Percentiles rank a stretch among this genome's conserved stretches.
Evolutionary conservation across 2,113 vertebrate genomes (phyloP).

Genomic region (Chascanopsetta lugubris): DNA sequence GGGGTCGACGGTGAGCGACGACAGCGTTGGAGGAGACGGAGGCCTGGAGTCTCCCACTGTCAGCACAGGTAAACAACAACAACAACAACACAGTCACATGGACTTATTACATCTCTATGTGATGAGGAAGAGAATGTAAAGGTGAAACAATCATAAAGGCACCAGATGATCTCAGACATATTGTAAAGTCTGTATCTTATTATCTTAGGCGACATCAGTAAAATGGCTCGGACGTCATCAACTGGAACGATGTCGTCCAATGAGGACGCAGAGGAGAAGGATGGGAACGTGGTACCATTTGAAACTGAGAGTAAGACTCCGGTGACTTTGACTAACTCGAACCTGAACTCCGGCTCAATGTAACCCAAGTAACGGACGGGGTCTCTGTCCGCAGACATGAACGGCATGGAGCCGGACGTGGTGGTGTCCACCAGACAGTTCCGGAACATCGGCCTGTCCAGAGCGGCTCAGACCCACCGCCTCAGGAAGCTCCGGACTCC

Average conservation of each 20-base stretch:
- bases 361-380: not conserved
- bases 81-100: not conserved
- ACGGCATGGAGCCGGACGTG: slow-evolving; percentile 84
- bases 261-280: slow-evolving; percentile 87
- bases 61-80: slow-evolving; percentile 75
- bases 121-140: not conserved
- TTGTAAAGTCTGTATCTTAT: not conserved
- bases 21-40: slow-evolving; percentile 72
- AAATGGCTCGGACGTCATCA: slow-evolving; percentile 82
- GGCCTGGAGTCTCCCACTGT: slow-evolving; percentile 78
- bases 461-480: slow-evolving; percentile 91
- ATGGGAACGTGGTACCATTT: slow-evolving; percentile 77
- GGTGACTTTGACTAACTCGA: not conserved
- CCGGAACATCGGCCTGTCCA: slow-evolving; percentile 89
- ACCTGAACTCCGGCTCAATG: not conserved
- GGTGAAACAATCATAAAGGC: not conserved
- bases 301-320: slow-evolving; percentile 81
- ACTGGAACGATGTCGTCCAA: slow-evolving; percentile 86
- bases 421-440: slow-evolving; percentile 86
- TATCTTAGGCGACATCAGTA: slow-evolving; percentile 85
- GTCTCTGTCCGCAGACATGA: slow-evolving; percentile 79
- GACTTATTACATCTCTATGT: not conserved
- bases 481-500: slow-evolving; percentile 92
- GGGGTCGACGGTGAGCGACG: slow-evolving; percentile 85
- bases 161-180: too few species aligned